Evolutionary conservation across 1,140 invertebrate genomes (phyloP), one percentile per base, ranked within the genome.

Genomic region (Pantala flavescens): DNA sequence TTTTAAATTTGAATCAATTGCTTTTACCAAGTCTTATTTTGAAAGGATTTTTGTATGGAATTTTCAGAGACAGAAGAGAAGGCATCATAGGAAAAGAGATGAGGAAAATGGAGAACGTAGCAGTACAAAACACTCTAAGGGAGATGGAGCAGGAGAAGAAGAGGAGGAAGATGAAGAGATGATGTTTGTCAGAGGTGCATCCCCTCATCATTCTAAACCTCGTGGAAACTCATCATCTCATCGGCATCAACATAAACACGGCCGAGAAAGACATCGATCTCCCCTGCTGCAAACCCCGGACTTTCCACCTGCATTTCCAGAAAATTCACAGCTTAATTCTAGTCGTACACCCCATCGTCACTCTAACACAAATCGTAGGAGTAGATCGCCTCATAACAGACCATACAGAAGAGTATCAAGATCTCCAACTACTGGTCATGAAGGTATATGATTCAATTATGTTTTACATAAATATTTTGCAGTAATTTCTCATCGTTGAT

Each of bases 91-190:
- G 70, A 74, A 70, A 23, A 79, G 78, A 21, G 80, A 80, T 55
- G 80, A 82, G 2, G 80, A 79, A 21, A 76, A 80, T 71, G 78
- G 78, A 77, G 81, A 82, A 79, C 84, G 76, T 74, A 70, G 63
- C 16, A 63, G 23, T n/a, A 21, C 23, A 24, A 63, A 42, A 36
- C 24, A 49, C 24, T 24, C 71, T n/a, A 71, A n/a, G 74, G 70
- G 23, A 23, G 75, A 84, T 80, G 72, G 83, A n/a, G n/a, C 82
- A 3, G 86, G 84, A 76, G 85, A 87, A 36, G 85, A 86, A 73
- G 88, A 89, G 76, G 86, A 90, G 72, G 89, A 91, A 80, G 91
- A 93, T 78, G 90, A 88, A 78, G 91, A 93, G 80, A 90, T 91
- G 88, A 83, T 93, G 78, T 92, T 90, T 81, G 86, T 93, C 9